Evolutionary conservation across 2,888 invertebrate species (phyloP), one percentile per base, ranked within the genome.

Genomic region (Drosophila sordidula): DNA sequence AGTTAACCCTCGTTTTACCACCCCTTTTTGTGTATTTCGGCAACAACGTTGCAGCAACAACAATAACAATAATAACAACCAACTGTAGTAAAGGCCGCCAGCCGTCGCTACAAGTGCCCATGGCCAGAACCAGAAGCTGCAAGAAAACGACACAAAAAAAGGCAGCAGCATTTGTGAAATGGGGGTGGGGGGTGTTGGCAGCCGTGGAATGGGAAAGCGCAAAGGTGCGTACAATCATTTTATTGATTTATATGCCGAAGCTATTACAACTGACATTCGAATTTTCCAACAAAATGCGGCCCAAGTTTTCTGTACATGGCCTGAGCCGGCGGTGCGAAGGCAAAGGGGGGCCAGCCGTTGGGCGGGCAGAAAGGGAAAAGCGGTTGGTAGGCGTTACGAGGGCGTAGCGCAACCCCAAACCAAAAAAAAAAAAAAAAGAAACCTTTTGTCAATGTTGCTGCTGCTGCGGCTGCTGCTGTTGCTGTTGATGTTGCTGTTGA

Each of bases 161-260:
- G 59, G 66, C 55, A 71, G 52, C 49, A 70, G 26, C 46, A 46
- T 29, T 29, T 16, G 41, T 26, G 9, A 18, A 49, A 1, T 25
- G 16, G 6, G 11, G 42, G 22, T 16, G 0, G 6, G 3, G 8
- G 18, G 16, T 18, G 41, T n/a, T 4, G 29, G 46, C 9, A 25
- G 12, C 6, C 11, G 25, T 36, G 29, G 46, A 16, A 50, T 38
- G 52, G 66, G 51, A 58, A 68, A 67, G 77, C 80, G 75, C 76
- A 83, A 87, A 87, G 86, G 86, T 87, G 89, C 86, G 89, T 87
- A 89, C 89, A 89, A 87, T 87, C 85, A 87, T 89, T 89, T 89
- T 90, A 90, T 90, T 90, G 90, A 90, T 90, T 90, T 90, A 90
- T 90, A 89, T 90, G 90, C 89, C 89, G 81, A 90, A 87, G 87